phyloP scores from a whole-genome alignment of 2,113 vertebrate species.

The Petroica traversi region DNA sequence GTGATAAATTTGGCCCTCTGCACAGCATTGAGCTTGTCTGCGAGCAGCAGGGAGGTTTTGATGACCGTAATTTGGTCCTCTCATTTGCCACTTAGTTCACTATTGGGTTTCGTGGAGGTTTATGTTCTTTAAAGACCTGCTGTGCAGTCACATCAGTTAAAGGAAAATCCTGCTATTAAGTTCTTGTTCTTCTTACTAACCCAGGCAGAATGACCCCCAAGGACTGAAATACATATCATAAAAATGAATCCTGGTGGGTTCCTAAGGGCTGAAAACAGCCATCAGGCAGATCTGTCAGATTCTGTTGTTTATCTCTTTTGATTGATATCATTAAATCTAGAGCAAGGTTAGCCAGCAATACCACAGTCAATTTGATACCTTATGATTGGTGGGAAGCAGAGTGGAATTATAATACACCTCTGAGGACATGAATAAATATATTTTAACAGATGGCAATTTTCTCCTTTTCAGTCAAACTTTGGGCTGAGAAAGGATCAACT shows the following conservation, averaged over 20 bases:
- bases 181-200: conserved; percentile 18
- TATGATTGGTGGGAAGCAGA: conserved; percentile 5
- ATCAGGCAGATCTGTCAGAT: conserved; percentile 14
- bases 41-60: not conserved
- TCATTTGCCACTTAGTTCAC: conserved; percentile 20
- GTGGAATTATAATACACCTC: conserved; percentile 30
- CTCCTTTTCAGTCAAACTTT: not conserved
- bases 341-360: conserved; percentile 15
- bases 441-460: not conserved
- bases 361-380: not conserved
- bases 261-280: conserved; percentile 16
- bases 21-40: not conserved
- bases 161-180: not conserved
- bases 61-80: not conserved
- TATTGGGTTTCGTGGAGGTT: not conserved
- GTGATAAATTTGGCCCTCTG: not conserved
- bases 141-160: conserved; percentile 19
- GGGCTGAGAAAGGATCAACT: not conserved
- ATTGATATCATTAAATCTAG: conserved; percentile 15
- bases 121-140: conserved; percentile 29
- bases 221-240: conserved; percentile 18
- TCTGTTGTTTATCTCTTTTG: conserved; percentile 40
- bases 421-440: not conserved
- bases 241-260: conserved; percentile 17
- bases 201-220: not conserved